Evolutionary conservation across 2,888 invertebrate species (phyloP), one percentile per base, ranked within the genome.

Genomic region (Heliconius sara): DNA sequence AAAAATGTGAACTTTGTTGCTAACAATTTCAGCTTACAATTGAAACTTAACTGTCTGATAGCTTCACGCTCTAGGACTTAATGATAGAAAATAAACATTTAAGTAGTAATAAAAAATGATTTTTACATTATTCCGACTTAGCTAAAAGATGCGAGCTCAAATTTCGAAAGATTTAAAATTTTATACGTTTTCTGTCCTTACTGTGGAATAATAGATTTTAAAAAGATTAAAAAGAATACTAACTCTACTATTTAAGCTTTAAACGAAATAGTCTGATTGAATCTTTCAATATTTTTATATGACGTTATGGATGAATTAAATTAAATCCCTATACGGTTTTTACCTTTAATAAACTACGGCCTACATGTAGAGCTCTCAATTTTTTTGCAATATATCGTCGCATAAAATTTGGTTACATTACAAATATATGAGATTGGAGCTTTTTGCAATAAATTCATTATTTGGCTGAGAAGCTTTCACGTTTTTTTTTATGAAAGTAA

Each of bases 311-410:
- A 82, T 82, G 79, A 81, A 83, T 83, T 80, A 77, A 81, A 81
- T 81, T 83, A 82, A 81, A 80, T 77, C 73, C 72, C 79, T 77
- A 79, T 78, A 76, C 77, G 72, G 77, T 78, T 80, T 79, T 80
- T 80, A 81, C 78, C 67, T 79, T 78, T 63, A 76, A 79, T 80
- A 77, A 78, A 77, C 79, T 77, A 79, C 67, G 6, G 72, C 65
- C 57, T 73, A 43, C 74, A 12, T 30, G 47, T 57, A 3, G 65
- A 67, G 30, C 47, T 66, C 57, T n/a, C 71, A 47, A n/a, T 27
- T 7, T 47, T 75, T 78, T 77, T 77, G 22, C 47, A 43, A 74
- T 68, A 74, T 68, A 57, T 19, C 27, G 66, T 73, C 34, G 65
- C 52, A 72, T 72, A 76, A 79, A 76, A 79, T 79, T 79, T 71